These are phyloP conservation scores for Chrysomallon squamiferum DNA, from an alignment of 1,140 invertebrate species.

Conservation along the genomic window DNA sequence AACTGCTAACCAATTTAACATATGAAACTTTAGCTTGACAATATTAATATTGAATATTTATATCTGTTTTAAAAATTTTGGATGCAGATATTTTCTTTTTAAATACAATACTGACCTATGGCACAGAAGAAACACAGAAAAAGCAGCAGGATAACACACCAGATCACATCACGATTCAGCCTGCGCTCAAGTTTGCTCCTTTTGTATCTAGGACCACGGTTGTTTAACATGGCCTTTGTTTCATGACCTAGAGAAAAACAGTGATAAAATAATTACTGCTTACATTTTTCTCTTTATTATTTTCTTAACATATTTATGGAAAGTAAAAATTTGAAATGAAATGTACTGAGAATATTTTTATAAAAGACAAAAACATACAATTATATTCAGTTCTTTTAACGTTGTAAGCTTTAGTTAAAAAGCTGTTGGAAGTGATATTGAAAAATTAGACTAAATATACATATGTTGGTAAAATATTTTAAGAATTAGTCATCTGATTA, in stretches of 20 bases:
- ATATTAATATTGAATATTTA: too few relatives aligned
- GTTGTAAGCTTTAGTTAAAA: not conserved
- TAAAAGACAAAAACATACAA: not conserved
- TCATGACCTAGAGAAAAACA: slow-evolving; percentile 77
- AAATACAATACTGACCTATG: slow-evolving; percentile 71
- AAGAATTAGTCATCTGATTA: too few relatives aligned
- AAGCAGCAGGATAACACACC: slow-evolving; percentile 93
- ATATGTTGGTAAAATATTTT: too few relatives aligned
- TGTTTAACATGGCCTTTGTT: slow-evolving; percentile 98
- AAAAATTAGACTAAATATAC: too few relatives aligned
- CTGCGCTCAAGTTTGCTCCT: slow-evolving; percentile 87
- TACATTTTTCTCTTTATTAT: not conserved
- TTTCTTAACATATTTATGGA: not conserved
- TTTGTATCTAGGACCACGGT: slow-evolving; percentile 94
- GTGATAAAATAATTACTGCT: not conserved
- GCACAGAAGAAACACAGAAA: slow-evolving; percentile 91
- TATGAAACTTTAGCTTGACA: too few relatives aligned
- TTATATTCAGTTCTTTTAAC: not conserved
- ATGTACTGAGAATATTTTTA: not conserved
- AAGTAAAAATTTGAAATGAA: not conserved
- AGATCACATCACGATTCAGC: slow-evolving; percentile 96
- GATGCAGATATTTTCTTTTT: too few relatives aligned
- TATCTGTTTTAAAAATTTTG: too few relatives aligned
- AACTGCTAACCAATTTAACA: too few relatives aligned
- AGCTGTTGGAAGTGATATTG: too few relatives aligned